phyloP scores from a whole-genome alignment of 2,888 invertebrate genomes.

The Sphinx pinastri region DNA sequence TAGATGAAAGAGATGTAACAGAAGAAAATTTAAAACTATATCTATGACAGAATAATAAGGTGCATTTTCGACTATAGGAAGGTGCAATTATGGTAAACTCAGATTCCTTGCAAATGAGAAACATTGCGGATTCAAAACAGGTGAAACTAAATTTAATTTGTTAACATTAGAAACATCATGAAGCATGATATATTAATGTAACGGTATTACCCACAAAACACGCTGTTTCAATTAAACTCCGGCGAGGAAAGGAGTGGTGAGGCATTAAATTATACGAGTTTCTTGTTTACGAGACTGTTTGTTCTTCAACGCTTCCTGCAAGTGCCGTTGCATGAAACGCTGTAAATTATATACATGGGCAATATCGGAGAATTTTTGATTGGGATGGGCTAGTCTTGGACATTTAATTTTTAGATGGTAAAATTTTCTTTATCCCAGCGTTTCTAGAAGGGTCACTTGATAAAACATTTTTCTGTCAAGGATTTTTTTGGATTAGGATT shows the following conservation, averaged over 20 bases:
- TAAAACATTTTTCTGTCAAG: not conserved
- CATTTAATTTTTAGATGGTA: not conserved
- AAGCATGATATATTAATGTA: slow-evolving; percentile 49
- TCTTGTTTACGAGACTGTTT: slow-evolving; percentile 33
- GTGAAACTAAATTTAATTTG: slow-evolving; percentile 15
- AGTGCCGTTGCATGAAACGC: slow-evolving; percentile 14
- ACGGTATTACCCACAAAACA: slow-evolving; percentile 59
- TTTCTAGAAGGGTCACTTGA: not conserved
- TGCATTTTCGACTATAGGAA: too few relatives aligned
- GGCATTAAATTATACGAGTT: slow-evolving; percentile 55
- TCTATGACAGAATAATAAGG: too few relatives aligned
- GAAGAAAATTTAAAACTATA: too few relatives aligned
- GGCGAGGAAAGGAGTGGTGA: slow-evolving; percentile 43
- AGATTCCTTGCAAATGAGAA: not conserved
- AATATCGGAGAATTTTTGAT: not conserved
- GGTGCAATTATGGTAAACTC: too few relatives aligned
- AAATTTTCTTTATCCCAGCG: not conserved
- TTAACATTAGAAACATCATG: slow-evolving; percentile 21
- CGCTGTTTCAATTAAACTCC: slow-evolving; percentile 61
- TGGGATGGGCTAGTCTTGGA: not conserved
- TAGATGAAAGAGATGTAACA: too few relatives aligned
- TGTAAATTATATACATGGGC: not conserved
- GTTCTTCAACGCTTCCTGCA: slow-evolving; percentile 43
- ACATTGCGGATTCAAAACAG: not conserved
- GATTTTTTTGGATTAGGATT: too few relatives aligned